Evolutionary conservation across 64 coral and sea anemone species (phyloP).

Genomic region (Montipora efflorescens): DNA sequence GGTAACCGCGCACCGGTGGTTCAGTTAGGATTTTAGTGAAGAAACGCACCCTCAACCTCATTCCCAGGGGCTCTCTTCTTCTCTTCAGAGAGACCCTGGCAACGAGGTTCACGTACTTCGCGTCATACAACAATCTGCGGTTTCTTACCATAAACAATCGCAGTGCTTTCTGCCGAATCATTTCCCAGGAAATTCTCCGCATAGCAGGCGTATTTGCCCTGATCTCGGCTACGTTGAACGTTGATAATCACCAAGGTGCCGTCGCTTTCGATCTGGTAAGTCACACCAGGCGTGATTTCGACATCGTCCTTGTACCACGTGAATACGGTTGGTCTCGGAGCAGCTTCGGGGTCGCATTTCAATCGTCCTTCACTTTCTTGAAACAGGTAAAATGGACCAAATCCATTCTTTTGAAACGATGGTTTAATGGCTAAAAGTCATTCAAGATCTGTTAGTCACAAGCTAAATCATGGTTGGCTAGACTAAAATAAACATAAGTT

Average conservation of each 20-base stretch:
- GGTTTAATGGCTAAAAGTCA: conserved; percentile 31
- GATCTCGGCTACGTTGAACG: not conserved
- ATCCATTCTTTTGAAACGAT: not conserved
- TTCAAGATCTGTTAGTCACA: not conserved
- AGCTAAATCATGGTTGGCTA: no score
- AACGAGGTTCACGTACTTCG: no score
- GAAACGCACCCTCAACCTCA: no score
- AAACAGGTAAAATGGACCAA: conserved; percentile 72
- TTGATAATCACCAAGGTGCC: conserved; percentile 12
- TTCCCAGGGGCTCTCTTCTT: no score
- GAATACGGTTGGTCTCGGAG: conserved; percentile 11
- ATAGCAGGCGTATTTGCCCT: conserved; percentile 9
- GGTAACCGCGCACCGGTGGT: no score
- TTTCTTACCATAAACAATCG: no score
- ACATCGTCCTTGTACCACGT: not conserved
- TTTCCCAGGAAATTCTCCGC: conserved; percentile 26
- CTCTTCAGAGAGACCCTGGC: no score
- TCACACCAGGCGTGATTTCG: not conserved
- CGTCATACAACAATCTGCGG: no score
- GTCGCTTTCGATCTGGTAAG: not conserved
- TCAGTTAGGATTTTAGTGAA: no score
- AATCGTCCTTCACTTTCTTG: conserved; percentile 14
- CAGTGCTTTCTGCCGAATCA: not conserved
- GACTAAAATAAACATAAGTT: no score
- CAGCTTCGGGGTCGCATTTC: conserved; percentile 52